These are phyloP conservation scores for Rhopalosiphum maidis DNA, from an alignment of 1,140 invertebrate species.

Conservation along the genomic window DNA sequence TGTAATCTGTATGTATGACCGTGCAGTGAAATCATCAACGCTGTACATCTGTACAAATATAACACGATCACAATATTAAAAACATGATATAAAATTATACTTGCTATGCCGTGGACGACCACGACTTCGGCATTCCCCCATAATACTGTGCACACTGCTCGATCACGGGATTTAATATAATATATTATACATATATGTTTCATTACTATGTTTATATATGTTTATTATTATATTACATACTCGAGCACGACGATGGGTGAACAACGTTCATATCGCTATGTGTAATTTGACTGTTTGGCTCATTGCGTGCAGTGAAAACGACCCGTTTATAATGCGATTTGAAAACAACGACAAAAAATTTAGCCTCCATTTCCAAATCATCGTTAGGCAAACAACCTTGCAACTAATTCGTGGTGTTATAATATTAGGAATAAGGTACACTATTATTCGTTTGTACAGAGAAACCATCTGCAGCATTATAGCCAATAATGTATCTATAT, in stretches of 20 bases:
- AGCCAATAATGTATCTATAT: no score
- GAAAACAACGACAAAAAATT: neutral
- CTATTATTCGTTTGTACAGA: no score
- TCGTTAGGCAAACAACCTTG: neutral
- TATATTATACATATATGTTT: neutral
- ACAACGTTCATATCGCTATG: neutral
- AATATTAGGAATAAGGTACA: neutral
- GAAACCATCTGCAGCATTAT: no score
- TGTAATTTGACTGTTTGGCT: neutral
- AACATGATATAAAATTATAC: neutral
- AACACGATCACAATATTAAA: neutral
- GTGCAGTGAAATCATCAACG: neutral
- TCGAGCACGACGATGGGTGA: neutral
- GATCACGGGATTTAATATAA: neutral
- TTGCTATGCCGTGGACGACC: neutral
- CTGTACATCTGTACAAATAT: neutral
- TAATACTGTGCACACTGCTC: neutral
- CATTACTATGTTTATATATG: neutral
- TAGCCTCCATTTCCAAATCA: neutral
- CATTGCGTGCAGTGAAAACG: neutral
- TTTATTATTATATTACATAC: neutral
- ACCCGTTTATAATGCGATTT: neutral
- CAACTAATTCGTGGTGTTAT: neutral
- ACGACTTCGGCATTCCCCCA: neutral
- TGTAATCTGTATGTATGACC: neutral